A percentile compares a stretch with the other conserved stretches of the same genome.
phyloP scores from a whole-genome alignment of 2,797 vertebrate species.

The Selene dorsalis region DNA sequence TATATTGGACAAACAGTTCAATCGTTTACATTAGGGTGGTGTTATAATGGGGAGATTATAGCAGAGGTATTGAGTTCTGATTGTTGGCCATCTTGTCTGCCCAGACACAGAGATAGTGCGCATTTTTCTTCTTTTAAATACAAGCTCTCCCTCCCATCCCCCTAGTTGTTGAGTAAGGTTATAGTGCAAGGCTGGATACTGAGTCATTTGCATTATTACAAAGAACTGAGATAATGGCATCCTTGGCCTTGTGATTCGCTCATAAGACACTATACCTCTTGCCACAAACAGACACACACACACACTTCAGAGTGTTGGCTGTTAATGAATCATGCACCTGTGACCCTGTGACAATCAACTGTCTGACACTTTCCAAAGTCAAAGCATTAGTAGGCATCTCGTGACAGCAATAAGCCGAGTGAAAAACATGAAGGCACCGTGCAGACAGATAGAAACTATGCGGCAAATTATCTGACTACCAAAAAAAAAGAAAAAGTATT shows the following conservation, averaged over 20 bases:
- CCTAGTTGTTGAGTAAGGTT: neutral
- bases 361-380: slow-evolving; percentile 22
- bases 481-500: slow-evolving; percentile 33
- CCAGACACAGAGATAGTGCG: neutral
- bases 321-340: slow-evolving; percentile 13
- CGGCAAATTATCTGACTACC: slow-evolving; percentile 19
- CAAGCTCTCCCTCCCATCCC: too few relatives aligned
- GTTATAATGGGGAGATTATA: neutral
- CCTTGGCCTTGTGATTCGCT: neutral
- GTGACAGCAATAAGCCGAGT: neutral
- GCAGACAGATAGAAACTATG: neutral
- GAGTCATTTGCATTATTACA: neutral
- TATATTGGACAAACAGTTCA: neutral
- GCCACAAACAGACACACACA: too few relatives aligned
- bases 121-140: neutral
- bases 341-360: slow-evolving; percentile 42
- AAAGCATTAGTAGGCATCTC: slow-evolving; percentile 2
- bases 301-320: slow-evolving; percentile 6
- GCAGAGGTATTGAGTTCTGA: neutral
- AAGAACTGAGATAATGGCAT: neutral
- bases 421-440: neutral
- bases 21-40: neutral
- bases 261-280: neutral
- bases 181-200: neutral
- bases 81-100: neutral